Evolutionary conservation across 2,888 invertebrate genomes (phyloP).

Genomic region (Gordius sp.): DNA sequence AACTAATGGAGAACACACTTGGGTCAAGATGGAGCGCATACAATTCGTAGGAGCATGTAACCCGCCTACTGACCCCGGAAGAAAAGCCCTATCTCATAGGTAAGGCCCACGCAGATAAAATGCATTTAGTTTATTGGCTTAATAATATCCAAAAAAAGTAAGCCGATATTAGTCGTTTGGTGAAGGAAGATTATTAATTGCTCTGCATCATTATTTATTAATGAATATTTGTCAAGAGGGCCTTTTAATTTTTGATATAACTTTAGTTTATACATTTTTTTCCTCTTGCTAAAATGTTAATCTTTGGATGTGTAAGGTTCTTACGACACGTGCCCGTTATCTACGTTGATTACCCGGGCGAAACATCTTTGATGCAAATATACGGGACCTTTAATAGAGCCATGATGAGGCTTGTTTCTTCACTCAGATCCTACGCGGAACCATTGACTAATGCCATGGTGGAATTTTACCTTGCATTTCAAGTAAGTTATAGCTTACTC

Average conservation of each 20-base stretch:
- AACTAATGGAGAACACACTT: constrained; percentile 47
- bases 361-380: constrained; percentile 75
- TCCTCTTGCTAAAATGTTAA: no score
- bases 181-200: not conserved
- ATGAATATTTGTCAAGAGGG: no score
- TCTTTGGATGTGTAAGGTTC: no score
- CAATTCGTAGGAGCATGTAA: constrained; percentile 99
- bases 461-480: constrained; percentile 77
- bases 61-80: constrained; percentile 93
- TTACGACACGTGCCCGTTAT: constrained; percentile 80
- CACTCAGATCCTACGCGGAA: constrained; percentile 68
- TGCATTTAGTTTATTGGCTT: no score
- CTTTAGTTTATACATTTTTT: no score
- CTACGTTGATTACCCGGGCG: constrained; percentile 96
- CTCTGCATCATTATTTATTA: no score
- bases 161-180: no score
- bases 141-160: no score
- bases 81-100: constrained; percentile 69
- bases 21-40: constrained; percentile 84
- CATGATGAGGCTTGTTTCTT: constrained; percentile 75
- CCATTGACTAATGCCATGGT: constrained; percentile 96
- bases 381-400: constrained; percentile 95
- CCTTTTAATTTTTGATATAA: no score
- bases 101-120: no score
- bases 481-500: constrained; percentile 31